phyloP scores from a whole-genome alignment of 2,797 vertebrate species.

The Eulemur albifrons region DNA sequence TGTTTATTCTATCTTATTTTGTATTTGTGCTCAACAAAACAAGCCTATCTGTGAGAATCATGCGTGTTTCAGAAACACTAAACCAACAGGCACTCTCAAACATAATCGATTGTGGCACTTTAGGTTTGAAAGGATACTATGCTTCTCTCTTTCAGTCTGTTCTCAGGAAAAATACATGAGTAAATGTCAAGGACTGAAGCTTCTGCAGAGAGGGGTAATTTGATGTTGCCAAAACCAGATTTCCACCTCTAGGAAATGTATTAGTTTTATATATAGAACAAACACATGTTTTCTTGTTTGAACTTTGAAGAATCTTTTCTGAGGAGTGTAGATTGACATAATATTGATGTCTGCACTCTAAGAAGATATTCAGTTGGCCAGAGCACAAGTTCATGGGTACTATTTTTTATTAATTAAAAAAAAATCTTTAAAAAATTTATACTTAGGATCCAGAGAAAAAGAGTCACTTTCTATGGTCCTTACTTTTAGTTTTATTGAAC shows the following conservation, averaged over 20 bases:
- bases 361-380: not conserved
- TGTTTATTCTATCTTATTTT: constrained; percentile 30
- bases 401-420: not conserved
- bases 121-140: not conserved
- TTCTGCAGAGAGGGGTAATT: not conserved
- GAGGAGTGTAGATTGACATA: not conserved
- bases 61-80: not conserved
- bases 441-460: not conserved
- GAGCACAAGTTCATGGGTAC: not conserved
- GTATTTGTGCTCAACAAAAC: not conserved
- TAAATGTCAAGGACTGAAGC: not conserved
- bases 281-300: not conserved
- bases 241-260: not conserved
- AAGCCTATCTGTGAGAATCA: not conserved
- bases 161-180: not conserved
- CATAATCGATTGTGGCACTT: not conserved
- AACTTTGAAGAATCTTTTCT: constrained; percentile 21
- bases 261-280: not conserved
- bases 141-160: not conserved
- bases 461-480: not conserved
- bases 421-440: constrained; percentile 2
- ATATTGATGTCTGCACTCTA: not conserved
- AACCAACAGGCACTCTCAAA: not conserved
- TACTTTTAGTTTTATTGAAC: not conserved
- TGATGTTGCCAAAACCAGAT: not conserved